These are phyloP conservation scores for Centropristis striata DNA, from an alignment of 2,113 vertebrate species.

Conservation along the genomic window DNA sequence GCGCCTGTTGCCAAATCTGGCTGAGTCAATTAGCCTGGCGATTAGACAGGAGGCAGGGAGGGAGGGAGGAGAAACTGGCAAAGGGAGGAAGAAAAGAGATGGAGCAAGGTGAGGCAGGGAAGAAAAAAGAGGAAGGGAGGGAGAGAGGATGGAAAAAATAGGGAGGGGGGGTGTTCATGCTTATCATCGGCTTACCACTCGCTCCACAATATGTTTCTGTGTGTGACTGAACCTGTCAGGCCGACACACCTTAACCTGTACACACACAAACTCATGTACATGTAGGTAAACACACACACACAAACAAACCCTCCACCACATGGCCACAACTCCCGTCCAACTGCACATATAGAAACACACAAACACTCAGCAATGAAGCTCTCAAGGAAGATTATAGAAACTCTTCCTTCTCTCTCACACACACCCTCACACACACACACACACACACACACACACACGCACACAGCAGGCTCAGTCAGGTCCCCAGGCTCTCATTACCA, in stretches of 20 bases:
- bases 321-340: constrained; percentile 16
- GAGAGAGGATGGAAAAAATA: constrained; percentile 1
- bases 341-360: constrained; percentile 8
- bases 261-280: not conserved
- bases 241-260: not conserved
- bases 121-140: constrained; percentile 5
- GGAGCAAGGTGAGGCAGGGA: not conserved
- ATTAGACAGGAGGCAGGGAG: constrained; percentile 63
- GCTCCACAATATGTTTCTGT: constrained; percentile 55
- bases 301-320: constrained; percentile 2
- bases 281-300: not conserved
- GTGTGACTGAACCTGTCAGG: constrained; percentile 34
- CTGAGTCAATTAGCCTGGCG: constrained; percentile 80
- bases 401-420: not conserved
- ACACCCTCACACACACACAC: constrained; percentile 3
- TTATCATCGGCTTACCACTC: constrained; percentile 64
- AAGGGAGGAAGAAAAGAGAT: not conserved
- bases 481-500: constrained; percentile 76
- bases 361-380: constrained; percentile 25
- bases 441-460: not conserved
- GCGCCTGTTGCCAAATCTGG: constrained; percentile 82
- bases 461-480: constrained; percentile 27
- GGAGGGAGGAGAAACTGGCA: not conserved
- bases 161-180: constrained; percentile 22
- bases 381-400: constrained; percentile 35